Evolutionary conservation across 2,888 invertebrate genomes (phyloP), one percentile per base, ranked within the genome.

Genomic region (Ganaspis brasiliensis): DNA sequence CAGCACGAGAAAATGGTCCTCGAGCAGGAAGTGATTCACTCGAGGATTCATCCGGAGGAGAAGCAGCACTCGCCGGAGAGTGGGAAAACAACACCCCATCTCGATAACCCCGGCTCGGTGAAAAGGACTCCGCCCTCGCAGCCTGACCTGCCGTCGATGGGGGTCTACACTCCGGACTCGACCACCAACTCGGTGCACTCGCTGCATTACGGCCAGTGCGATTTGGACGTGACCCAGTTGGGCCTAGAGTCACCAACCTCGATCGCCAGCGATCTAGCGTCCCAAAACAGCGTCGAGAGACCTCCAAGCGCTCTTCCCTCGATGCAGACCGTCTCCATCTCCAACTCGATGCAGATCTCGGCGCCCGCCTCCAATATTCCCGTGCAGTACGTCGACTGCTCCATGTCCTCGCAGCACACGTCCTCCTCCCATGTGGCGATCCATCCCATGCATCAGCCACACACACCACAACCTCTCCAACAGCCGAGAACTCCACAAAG

Each of bases 211-310:
- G 94, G 94, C 0, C 95, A 96, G 75, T 96, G 96, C 85, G 97
- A 97, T 84, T 91, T 97, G 78, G 97, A 97, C 89, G 97, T 97
- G 1, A 95, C 95, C 76, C 96, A 97, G 88, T 91, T 97, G 76
- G 97, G 96, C 0, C 92, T 98, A 81, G 98, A 98, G 89, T 97
- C 98, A 0, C 97, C 98, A 0, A 95, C 97, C 0, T 97, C 97
- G 55, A 97, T 98, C 83, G 95, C 97, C 0, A 96, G 96, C 63
- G 97, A 98, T 90, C 94, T 97, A 92, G 95, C 96, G 9, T 95
- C 95, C 0, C 96, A 96, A 84, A 95, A 94, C 87, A 93, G 95
- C 0, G 94, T 94, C 0, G 95, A 95, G 83, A 92, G 93, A n/a
- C 93, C 94, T 4, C 93, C 94, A 0, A 94, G 94, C 67, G 93